Conservation (phyloP, 1,140 invertebrate species). For the Drosophila hydei region DNA sequence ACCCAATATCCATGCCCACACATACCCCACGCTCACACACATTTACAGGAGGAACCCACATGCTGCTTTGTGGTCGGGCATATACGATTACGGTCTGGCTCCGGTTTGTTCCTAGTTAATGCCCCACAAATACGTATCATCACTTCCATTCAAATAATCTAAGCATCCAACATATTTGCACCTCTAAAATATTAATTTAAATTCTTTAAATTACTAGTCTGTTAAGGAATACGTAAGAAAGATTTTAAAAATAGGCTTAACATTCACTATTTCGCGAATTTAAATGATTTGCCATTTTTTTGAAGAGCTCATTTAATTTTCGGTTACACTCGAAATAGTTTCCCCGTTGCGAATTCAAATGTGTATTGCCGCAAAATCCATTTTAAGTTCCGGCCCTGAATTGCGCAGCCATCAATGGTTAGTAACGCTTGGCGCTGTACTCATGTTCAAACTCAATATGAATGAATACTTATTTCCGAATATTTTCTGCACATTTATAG, state of each 20-base stretch:
- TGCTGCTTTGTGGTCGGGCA: slow-evolving; percentile 68
- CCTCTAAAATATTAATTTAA: slow-evolving; percentile 9
- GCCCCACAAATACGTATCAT: slow-evolving; percentile 24
- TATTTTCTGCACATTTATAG: slow-evolving; percentile 66
- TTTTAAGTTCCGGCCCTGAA: slow-evolving; percentile 59
- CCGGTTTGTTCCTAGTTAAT: slow-evolving; percentile 45
- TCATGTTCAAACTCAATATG: slow-evolving; percentile 43
- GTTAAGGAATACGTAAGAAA: no score
- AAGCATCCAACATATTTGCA: slow-evolving; percentile 19
- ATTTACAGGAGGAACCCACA: slow-evolving; percentile 15
- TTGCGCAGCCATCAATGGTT: slow-evolving; percentile 9
- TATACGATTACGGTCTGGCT: slow-evolving; percentile 69
- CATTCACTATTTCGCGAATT: no score
- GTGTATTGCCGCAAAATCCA: slow-evolving; percentile 69
- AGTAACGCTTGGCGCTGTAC: slow-evolving; percentile 1
- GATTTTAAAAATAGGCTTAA: no score
- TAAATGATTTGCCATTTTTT: not conserved
- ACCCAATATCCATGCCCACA: slow-evolving; percentile 12
- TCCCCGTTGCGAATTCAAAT: slow-evolving; percentile 70
- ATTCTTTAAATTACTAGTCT: no score
- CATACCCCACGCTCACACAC: slow-evolving; percentile 4
- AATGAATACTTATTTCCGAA: slow-evolving; percentile 72
- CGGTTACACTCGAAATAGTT: not conserved
- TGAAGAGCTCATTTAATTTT: slow-evolving; percentile 29
- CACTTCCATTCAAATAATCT: slow-evolving; percentile 9